Base-by-base conservation (phyloP, 2,888 invertebrate species). In the Chelonus formosanus region DNA sequence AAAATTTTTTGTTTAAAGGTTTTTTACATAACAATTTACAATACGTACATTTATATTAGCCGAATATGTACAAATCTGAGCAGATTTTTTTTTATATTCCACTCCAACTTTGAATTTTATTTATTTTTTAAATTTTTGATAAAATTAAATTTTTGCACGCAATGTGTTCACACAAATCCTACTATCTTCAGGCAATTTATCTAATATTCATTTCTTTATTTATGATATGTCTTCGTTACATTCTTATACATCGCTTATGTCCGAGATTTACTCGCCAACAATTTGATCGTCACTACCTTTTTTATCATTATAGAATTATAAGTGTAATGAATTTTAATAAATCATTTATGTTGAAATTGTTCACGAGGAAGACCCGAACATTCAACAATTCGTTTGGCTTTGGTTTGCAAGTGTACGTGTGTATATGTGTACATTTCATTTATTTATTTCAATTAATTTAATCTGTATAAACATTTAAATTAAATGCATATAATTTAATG, bases 201-300 rank as follows among this genome's bases (percentile, higher is more conserved):
- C 81, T 82, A 82, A 80, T 77, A 72, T 67, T 67, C 61, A 52
- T 48, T 69, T 31, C 56, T 70, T 68, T 69, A 44, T 59, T 70
- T 79, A 80, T 84, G 83, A 84, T 83, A 83, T 83, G 84, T 84
- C 78, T 83, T 81, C 77, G 75, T 80, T 80, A 78, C 77, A 78
- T 78, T 80, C 77, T 80, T 78, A 61, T 55, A 78, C 76, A 76
- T 78, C 76, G 76, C 73, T 79, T 76, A 32, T 3, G 53, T 58
- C 31, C 31, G 32, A 65, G 53, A 50, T 44, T 43, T 54, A 8
- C 54, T 61, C 45, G 6, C 40, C 4, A 54, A 61, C 44, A 61
- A 53, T 61, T 52, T 52, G 6, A 4, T 7, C 3, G 8, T 2
- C 20, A 52, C 7, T 32, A 52, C 8, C 35, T 43, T 5, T 4